Base-by-base conservation (phyloP, 1,140 invertebrate species). In the Melitaea cinxia region DNA sequence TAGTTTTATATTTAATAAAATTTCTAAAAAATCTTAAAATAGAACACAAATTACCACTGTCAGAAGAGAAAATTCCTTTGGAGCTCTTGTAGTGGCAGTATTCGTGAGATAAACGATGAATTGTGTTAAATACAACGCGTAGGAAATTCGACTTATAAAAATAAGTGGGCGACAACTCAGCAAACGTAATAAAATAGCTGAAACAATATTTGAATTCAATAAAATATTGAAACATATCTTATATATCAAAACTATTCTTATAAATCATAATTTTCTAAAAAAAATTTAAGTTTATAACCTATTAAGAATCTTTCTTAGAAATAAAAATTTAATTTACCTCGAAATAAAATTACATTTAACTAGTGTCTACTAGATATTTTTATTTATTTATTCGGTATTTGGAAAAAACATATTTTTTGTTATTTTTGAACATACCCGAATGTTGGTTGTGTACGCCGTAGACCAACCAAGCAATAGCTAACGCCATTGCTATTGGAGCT, bases 91-190 rank as follows among this genome's bases (percentile, higher is more conserved):
- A 30, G 88, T 92, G 42, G 91, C 94, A 33, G 94, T 89, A 50
- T 93, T 94, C 47, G 93, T 93, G 60, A 94, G 93, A 78, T 94
- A 94, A 57, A 94, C 90, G 19, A 93, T 89, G 65, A 95, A 95
- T 82, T 96, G 95, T 33, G 94, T 92, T 1, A 97, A 89, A 72
- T 96, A 97, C n/a, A 95, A 88, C 1, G 93, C 92, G 68, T 96
- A 96, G 0, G 95, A 95, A 35, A 96, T 88, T 64, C 94, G 92
- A 66, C 94, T 95, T 39, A 96, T 91, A 7, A 95, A 83, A 7
- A 94, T 84, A 59, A 96, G 87, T 49, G 92, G 92, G 35, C 93
- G 91, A 78, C 92, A 93, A n/a, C 94, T 94, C 1, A 96, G 84
- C n/a, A 96, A 77, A 55, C 75, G 89, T 55, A 95, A 93, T 17